A percentile compares a stretch with the other conserved stretches of the same genome.
phyloP scores from a whole-genome alignment of 2,888 invertebrate genomes.

The Corythucha ciliata region DNA sequence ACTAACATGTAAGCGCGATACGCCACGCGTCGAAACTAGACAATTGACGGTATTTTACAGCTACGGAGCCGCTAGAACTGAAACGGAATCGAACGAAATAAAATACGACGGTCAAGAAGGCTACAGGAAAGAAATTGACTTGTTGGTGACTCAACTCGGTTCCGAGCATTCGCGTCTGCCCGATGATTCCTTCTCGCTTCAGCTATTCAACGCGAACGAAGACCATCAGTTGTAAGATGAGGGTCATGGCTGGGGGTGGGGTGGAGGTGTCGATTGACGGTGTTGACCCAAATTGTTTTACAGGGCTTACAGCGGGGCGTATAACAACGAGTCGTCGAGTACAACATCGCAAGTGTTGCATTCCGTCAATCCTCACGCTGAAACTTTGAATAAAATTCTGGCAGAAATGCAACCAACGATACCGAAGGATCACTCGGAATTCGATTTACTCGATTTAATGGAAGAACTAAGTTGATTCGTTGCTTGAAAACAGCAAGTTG shows the following conservation, averaged over 20 bases:
- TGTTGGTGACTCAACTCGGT: slow-evolving; percentile 32
- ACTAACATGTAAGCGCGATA: slow-evolving; percentile 41
- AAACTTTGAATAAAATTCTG: slow-evolving; percentile 36
- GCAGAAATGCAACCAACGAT: slow-evolving; percentile 38
- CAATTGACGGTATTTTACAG: too few species aligned
- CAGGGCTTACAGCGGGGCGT: too few species aligned
- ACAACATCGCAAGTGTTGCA: background rate
- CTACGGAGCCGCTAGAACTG: slow-evolving; percentile 25
- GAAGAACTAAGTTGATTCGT: slow-evolving; percentile 36
- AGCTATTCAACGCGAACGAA: slow-evolving; percentile 25
- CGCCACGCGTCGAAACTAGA: too few species aligned
- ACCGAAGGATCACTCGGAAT: slow-evolving; percentile 33
- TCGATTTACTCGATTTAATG: slow-evolving; percentile 39
- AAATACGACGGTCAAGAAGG: slow-evolving; percentile 28
- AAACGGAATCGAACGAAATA: slow-evolving; percentile 19
- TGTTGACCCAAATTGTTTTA: too few species aligned
- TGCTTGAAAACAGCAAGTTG: too few species aligned
- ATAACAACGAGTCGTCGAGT: too few species aligned
- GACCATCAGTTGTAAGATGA: slow-evolving; percentile 3
- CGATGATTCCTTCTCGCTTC: slow-evolving; percentile 25
- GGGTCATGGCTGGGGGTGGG: too few species aligned
- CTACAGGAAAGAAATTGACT: slow-evolving; percentile 31
- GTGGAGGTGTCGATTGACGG: too few species aligned
- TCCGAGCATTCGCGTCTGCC: slow-evolving; percentile 24
- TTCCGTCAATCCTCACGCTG: slow-evolving; percentile 22